These are phyloP conservation scores for Xenopus petersii DNA, from an alignment of 2,797 vertebrate species.

Conservation along the genomic window DNA sequence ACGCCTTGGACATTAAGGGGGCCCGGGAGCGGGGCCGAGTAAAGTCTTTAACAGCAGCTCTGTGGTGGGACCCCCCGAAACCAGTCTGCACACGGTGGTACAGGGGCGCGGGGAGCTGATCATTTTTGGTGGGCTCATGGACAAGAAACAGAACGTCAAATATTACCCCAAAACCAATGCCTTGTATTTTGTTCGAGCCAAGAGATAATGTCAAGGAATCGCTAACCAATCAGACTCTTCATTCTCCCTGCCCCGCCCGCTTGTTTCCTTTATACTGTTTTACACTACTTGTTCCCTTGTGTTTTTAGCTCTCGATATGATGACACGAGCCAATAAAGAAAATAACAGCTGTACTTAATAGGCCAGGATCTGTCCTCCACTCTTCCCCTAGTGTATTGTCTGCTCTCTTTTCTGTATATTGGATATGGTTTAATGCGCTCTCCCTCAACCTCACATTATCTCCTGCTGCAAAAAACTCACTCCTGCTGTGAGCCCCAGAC, in stretches of 20 bases:
- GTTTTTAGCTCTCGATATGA: slow-evolving; percentile 60
- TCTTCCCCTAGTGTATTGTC: no score
- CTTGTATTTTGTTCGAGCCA: slow-evolving; percentile 98
- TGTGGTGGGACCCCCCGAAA: slow-evolving; percentile 92
- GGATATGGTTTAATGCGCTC: no score
- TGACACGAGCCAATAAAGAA: slow-evolving; percentile 6
- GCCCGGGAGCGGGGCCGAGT: slow-evolving; percentile 79
- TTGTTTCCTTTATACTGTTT: slow-evolving; percentile 33
- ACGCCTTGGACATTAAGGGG: slow-evolving; percentile 88
- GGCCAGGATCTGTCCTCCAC: no score
- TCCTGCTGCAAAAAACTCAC: no score
- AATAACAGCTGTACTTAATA: background rate
- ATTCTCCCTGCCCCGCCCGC: background rate
- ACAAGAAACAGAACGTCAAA: slow-evolving; percentile 99
- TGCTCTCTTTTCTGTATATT: no score
- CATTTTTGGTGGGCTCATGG: slow-evolving; percentile 96
- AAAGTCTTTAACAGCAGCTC: slow-evolving; percentile 80
- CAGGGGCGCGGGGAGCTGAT: slow-evolving; percentile 95
- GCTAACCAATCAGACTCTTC: background rate
- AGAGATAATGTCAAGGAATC: slow-evolving; percentile 80
- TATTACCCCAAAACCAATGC: slow-evolving; percentile 99
- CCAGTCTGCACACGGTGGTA: slow-evolving; percentile 95
- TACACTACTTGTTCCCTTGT: slow-evolving; percentile 47
- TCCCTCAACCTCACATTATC: no score
- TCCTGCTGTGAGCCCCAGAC: no score